These are phyloP conservation scores for Hippocampus barbouri DNA, from an alignment of 2,113 vertebrate species.

Conservation along the genomic window DNA sequence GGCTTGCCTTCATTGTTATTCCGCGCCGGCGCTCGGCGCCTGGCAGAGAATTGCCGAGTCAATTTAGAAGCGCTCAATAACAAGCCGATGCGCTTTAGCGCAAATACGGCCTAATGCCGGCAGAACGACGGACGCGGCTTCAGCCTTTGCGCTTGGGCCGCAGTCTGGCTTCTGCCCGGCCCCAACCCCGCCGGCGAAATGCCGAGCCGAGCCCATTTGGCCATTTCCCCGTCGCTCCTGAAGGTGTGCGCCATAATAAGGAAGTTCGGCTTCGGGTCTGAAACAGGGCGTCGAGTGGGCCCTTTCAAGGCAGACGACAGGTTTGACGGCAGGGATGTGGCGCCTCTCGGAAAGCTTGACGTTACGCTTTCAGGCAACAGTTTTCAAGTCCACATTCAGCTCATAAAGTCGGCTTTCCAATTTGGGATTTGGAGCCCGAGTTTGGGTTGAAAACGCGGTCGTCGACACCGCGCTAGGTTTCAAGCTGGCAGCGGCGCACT, in stretches of 20 bases:
- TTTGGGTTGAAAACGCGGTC: no score
- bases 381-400: not conserved
- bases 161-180: conserved; percentile 20
- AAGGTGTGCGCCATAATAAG: conserved; percentile 20
- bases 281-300: not conserved
- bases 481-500: no score
- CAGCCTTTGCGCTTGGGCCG: conserved; percentile 36
- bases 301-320: not conserved
- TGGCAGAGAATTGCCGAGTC: conserved; percentile 48
- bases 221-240: conserved; percentile 8
- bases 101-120: conserved; percentile 13
- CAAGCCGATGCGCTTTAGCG: conserved; percentile 27
- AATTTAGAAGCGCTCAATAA: conserved; percentile 43
- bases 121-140: conserved; percentile 25
- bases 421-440: no score
- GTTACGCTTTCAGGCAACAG: no score
- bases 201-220: not conserved
- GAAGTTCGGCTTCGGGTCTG: not conserved
- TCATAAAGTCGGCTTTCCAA: no score
- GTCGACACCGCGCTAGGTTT: no score
- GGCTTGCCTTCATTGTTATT: conserved; percentile 35
- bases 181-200: not conserved
- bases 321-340: no score
- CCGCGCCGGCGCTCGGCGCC: conserved; percentile 16
- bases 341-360: no score